Percentiles rank a stretch among this genome's conserved stretches.
phyloP scores from a whole-genome alignment of 1,140 invertebrate species.

The Drosophila truncata region DNA sequence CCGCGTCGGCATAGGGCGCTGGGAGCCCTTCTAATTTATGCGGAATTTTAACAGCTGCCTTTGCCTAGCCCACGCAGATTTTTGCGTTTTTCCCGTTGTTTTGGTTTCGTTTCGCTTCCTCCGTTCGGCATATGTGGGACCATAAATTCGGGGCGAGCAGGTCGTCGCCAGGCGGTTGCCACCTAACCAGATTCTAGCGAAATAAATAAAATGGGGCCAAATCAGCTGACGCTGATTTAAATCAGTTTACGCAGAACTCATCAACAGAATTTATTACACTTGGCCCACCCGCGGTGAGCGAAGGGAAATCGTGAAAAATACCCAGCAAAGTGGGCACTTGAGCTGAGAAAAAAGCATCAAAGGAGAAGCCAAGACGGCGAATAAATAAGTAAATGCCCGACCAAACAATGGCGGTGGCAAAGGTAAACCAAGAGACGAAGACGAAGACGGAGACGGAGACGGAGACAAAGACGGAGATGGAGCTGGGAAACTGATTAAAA shows the following conservation, averaged over 20 bases:
- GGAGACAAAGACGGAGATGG: not conserved
- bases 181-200: slow-evolving; percentile 49
- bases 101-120: slow-evolving; percentile 22
- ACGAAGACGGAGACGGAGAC: not conserved
- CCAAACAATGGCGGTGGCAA: slow-evolving; percentile 24
- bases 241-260: slow-evolving; percentile 70
- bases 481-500: slow-evolving; percentile 58
- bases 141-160: slow-evolving; percentile 46
- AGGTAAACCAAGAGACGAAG: slow-evolving; percentile 1
- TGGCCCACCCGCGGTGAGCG: slow-evolving; percentile 12
- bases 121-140: slow-evolving; percentile 26
- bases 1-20: not conserved
- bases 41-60: slow-evolving; percentile 71
- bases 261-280: slow-evolving; percentile 66
- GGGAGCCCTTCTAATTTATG: slow-evolving; percentile 65
- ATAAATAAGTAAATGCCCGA: slow-evolving; percentile 61
- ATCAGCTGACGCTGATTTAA: slow-evolving; percentile 75
- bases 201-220: slow-evolving; percentile 66
- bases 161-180: slow-evolving; percentile 21
- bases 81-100: slow-evolving; percentile 30
- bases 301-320: slow-evolving; percentile 44
- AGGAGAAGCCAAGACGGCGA: slow-evolving; percentile 25
- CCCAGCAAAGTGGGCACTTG: slow-evolving; percentile 50
- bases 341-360: slow-evolving; percentile 37
- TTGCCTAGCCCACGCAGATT: slow-evolving; percentile 55